phyloP scores from a whole-genome alignment of 2,888 invertebrate species.

The Rotaria magnacalcarata region DNA sequence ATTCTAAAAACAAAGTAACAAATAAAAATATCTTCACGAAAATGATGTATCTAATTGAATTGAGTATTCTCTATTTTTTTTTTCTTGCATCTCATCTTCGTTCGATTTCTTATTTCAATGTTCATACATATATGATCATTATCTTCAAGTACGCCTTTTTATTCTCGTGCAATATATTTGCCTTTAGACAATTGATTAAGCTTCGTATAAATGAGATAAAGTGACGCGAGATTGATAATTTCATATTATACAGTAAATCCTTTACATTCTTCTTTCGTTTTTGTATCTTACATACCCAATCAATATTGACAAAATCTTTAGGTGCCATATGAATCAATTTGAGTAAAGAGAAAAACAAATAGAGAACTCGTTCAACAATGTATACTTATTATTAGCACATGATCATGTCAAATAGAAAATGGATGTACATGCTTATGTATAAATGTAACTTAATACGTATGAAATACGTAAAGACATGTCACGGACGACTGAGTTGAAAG shows the following conservation, averaged over 20 bases:
- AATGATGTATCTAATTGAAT: no score
- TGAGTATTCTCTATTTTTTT: no score
- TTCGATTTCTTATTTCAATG: background rate
- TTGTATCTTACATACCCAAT: background rate
- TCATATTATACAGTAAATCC: background rate
- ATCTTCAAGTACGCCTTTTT: background rate
- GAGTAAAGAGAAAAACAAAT: background rate
- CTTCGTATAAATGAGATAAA: background rate
- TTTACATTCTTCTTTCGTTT: background rate
- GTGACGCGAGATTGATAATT: background rate
- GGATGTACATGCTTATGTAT: background rate
- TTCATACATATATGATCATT: background rate
- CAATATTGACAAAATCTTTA: constrained; percentile 12
- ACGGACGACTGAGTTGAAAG: constrained; percentile 13
- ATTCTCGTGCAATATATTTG: background rate
- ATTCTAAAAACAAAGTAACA: background rate
- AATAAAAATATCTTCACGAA: no score
- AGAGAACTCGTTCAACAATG: background rate
- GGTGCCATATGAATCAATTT: background rate
- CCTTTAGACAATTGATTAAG: background rate
- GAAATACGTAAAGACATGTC: constrained; percentile 1
- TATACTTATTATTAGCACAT: background rate
- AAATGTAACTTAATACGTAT: background rate
- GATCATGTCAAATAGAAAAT: background rate
- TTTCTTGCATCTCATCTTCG: background rate